Evolutionary conservation across 1,140 invertebrate genomes (phyloP), one percentile per base, ranked within the genome.

Genomic region (Ephestia elutella): DNA sequence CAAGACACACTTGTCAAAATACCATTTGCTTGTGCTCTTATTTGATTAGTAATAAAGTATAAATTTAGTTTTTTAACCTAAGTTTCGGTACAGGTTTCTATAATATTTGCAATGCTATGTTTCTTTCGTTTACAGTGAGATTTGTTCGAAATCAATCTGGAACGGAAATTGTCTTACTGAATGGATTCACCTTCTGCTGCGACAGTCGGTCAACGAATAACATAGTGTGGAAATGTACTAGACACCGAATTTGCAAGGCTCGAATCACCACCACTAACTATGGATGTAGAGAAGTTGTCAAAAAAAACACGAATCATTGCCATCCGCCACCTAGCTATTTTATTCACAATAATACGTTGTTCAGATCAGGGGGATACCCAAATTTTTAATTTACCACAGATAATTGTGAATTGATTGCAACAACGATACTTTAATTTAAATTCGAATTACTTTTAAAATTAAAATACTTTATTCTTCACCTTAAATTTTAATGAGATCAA

Each of bases 191-290:
- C 0, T 60, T 55, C 28, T 60, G 63, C 13, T 60, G 57, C 13
- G 54, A 63, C 5, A 55, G 19, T 49, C 18, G 0, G 63, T 65
- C 0, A 32, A 11, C 17, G 20, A 20, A 20, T n/a, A 19, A 50
- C 17, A n/a, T n/a, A 0, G 57, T 51, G 0, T 78, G 71, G 71
- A 54, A 59, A 0, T 78, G 73, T 35, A 66, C 71, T 0, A 60
- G 44, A 9, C 56, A 65, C 0, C 49, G 32, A 0, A 54, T 18
- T 0, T 73, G 73, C 56, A 71, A 49, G 30, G 62, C 65, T 4
- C 44, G 55, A 0, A 61, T 76, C 30, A 61, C 60, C 0, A 54
- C 65, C 9, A 54, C 32, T 9, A 56, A 57, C 15, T 25, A 7
- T 7, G 21, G 21, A 25, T 44, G 65, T 13, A 54, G 17, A 20